These are phyloP conservation scores for Leptocoma aspasia DNA, from an alignment of 2,113 vertebrate species.

Conservation along the genomic window DNA sequence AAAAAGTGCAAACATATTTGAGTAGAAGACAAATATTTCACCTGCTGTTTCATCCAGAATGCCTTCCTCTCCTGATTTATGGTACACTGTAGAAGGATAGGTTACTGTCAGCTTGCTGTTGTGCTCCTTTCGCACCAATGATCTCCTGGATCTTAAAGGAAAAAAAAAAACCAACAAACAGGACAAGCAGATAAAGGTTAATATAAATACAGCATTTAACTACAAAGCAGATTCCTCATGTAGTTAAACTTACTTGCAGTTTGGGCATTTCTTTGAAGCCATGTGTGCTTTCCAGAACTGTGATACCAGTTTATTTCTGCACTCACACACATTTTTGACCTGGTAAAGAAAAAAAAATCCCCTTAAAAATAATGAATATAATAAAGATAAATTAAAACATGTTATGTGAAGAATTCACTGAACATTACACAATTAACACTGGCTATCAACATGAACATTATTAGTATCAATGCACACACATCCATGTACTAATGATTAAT, in stretches of 20 bases:
- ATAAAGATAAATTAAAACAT: neutral
- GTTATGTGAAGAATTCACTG: neutral
- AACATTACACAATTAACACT: neutral
- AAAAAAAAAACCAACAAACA: neutral
- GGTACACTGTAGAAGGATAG: conserved; percentile 55
- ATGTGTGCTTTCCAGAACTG: conserved; percentile 88
- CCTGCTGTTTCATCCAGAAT: neutral
- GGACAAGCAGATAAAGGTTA: neutral
- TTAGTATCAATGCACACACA: neutral
- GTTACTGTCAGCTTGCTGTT: conserved; percentile 91
- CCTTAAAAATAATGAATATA: neutral
- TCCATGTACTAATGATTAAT: neutral
- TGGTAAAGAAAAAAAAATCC: neutral
- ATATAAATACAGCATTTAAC: neutral
- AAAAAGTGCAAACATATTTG: neutral
- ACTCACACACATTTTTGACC: conserved; percentile 92
- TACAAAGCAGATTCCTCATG: neutral
- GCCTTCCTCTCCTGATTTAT: neutral
- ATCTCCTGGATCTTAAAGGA: conserved; percentile 72
- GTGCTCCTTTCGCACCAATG: conserved; percentile 85
- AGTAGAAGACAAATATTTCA: neutral
- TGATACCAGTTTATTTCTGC: conserved; percentile 77
- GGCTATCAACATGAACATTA: neutral
- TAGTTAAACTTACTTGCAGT: conserved; percentile 84
- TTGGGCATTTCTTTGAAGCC: conserved; percentile 81